Base-by-base conservation (phyloP, 2,113 vertebrate species). In the Capreolus pygargus region DNA sequence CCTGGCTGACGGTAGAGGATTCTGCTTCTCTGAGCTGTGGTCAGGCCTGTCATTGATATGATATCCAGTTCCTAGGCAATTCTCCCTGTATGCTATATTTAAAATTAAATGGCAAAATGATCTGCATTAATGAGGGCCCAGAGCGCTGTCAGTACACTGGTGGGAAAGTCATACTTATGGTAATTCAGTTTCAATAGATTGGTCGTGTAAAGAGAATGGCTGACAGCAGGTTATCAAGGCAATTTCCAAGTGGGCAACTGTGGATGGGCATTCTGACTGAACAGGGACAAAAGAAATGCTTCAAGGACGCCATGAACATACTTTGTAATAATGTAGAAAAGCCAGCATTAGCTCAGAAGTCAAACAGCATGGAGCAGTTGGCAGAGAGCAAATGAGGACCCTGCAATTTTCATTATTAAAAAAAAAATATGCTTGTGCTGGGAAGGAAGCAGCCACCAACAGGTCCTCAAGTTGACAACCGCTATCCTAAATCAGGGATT, bases 71-170 rank as follows among this genome's bases (percentile, higher is more conserved):
- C 70, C 85, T 27, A 58, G 88, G 93, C 95, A 91, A 83, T 91
- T 94, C 76, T 96, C 67, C 70, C 74, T 25, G 16, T 94, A 89
- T 74, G 36, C 91, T 52, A 5, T 74, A 97, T 95, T 98, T 93
- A 97, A 97, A 98, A 97, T 97, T 97, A 98, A 97, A 95, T 84
- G 91, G 85, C 94, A 97, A 97, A 97, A 91, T 96, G 67, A 89
- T 96, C 76, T 94, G 92, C 98, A 97, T 96, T 97, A 98, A 97
- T 97, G 90, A 96, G 92, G 52, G 91, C 97, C 96, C 93, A 94
- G 90, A 97, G 92, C 96, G 86, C 94, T 97, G 89, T 95, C 86
- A 55, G 89, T 86, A 60, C 74, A 92, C 90, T 21, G 14, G 96
- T 76, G 84, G 76, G 92, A 85, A 97, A 98, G 98, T 96, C 90